Conservation (phyloP, 2,797 vertebrate species). For the Sebastes aleutianus region DNA sequence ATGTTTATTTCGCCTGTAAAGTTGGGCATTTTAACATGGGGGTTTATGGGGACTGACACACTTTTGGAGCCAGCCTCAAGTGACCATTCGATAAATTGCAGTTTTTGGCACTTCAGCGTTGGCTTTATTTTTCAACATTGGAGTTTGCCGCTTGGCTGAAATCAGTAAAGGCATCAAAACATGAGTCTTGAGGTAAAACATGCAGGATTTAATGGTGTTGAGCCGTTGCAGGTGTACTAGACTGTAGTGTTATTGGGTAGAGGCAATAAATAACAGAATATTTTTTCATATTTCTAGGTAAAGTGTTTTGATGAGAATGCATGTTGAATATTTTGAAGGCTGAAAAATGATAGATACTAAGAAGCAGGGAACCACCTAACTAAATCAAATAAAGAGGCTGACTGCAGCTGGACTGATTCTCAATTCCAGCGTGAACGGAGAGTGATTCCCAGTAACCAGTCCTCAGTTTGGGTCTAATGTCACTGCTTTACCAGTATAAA, state of each 20-base stretch:
- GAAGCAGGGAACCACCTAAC: not conserved
- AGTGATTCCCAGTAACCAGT: conserved; percentile 21
- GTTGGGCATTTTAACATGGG: not conserved
- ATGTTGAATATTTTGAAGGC: not conserved
- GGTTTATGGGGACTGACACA: not conserved
- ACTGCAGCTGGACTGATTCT: not conserved
- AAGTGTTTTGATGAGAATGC: not conserved
- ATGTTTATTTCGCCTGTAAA: too few species aligned
- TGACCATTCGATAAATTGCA: too few species aligned
- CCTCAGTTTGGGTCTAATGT: conserved; percentile 38
- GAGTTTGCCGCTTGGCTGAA: not conserved
- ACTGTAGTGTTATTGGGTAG: not conserved
- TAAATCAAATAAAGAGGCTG: not conserved
- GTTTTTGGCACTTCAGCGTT: not conserved
- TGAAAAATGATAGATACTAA: not conserved
- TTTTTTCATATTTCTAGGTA: not conserved
- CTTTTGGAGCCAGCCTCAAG: not conserved
- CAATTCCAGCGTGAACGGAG: not conserved
- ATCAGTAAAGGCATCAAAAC: not conserved
- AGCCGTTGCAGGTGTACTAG: not conserved
- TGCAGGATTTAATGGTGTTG: not conserved
- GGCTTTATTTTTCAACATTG: not conserved
- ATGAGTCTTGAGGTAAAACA: not conserved
- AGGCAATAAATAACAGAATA: not conserved
- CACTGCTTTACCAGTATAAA: conserved; percentile 39